Percentiles rank a stretch among this genome's conserved stretches.
Evolutionary conservation across 2,797 vertebrate genomes (phyloP).

Genomic region (Sebastes nivosus): DNA sequence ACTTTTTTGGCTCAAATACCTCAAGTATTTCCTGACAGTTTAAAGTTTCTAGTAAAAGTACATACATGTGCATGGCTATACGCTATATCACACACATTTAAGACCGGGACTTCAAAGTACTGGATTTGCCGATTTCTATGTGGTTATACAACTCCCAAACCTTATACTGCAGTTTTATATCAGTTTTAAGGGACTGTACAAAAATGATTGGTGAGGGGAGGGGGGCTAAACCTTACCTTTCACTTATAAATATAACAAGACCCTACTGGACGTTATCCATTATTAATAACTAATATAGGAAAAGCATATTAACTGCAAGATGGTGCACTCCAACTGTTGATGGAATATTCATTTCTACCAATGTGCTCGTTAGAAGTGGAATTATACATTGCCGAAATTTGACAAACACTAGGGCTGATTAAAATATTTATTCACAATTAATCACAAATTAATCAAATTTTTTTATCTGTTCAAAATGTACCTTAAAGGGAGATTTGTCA

Average conservation of each 20-base stretch:
- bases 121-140: background rate
- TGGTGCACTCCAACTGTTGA: no score
- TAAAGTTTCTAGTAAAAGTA: background rate
- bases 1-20: slow-evolving; percentile 7
- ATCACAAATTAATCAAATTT: no score
- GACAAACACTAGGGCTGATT: no score
- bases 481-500: no score
- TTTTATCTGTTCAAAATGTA: no score
- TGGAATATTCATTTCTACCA: no score
- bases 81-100: background rate
- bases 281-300: background rate
- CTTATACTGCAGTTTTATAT: background rate
- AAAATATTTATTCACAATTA: no score
- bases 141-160: background rate
- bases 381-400: no score
- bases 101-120: background rate
- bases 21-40: background rate
- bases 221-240: background rate
- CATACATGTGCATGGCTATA: background rate
- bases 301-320: no score
- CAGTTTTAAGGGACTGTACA: background rate
- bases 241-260: background rate
- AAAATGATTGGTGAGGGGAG: background rate
- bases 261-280: background rate
- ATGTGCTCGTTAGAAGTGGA: no score